Percentiles rank a stretch among this genome's conserved stretches.
These are phyloP conservation scores for Eclectus roratus DNA, from an alignment of 2,113 vertebrate species.

Conservation along the genomic window DNA sequence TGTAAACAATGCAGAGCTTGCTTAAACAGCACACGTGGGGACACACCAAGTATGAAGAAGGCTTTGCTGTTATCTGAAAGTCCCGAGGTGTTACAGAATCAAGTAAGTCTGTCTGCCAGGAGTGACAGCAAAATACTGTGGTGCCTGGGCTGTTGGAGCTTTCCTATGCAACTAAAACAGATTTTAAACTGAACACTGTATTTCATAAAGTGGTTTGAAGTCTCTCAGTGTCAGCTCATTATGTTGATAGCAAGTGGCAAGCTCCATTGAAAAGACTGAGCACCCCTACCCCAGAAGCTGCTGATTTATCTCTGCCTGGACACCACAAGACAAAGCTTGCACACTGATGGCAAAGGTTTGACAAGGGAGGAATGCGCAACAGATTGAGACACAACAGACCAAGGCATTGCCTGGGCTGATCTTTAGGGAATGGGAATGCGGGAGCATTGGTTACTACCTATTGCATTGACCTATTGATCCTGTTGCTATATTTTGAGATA, in stretches of 20 bases:
- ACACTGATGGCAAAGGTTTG: not conserved
- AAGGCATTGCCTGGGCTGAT: not conserved
- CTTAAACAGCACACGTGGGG: not conserved
- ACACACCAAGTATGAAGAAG: no score
- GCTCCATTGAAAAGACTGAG: not conserved
- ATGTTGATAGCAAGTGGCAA: not conserved
- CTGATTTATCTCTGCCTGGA: not conserved
- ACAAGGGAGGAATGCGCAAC: not conserved
- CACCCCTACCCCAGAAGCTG: not conserved
- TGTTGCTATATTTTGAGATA: not conserved
- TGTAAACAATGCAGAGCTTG: fast-evolving
- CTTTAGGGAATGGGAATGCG: not conserved
- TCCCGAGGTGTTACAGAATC: not conserved
- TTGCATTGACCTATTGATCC: not conserved
- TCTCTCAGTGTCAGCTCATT: not conserved
- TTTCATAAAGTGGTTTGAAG: not conserved
- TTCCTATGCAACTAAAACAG: not conserved
- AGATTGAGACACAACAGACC: not conserved
- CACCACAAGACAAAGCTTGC: not conserved
- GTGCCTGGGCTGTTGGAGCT: not conserved
- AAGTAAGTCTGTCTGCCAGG: not conserved
- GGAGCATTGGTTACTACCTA: not conserved
- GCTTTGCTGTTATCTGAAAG: not conserved
- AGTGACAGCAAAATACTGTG: not conserved
- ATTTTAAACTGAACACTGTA: not conserved